phyloP scores from a whole-genome alignment of 2,888 invertebrate species.

The Theristus sp. region DNA sequence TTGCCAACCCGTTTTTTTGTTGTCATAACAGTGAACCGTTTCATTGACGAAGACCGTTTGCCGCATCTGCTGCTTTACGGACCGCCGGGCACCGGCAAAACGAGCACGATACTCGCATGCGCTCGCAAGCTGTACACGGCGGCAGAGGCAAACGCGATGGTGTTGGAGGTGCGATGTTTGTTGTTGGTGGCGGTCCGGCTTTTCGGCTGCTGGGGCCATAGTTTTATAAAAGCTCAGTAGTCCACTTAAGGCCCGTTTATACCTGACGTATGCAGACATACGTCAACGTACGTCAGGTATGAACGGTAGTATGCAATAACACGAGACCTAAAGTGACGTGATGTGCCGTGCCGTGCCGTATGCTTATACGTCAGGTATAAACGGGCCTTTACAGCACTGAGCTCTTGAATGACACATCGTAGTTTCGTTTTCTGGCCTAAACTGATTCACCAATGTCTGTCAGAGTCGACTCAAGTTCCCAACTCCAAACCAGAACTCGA shows the following conservation, averaged over 20 bases:
- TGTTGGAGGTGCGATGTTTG: constrained; percentile 37
- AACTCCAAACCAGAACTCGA: too few species aligned
- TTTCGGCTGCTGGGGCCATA: too few species aligned
- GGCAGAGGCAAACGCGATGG: constrained; percentile 80
- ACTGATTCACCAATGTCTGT: too few species aligned
- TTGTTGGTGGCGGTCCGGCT: neutral
- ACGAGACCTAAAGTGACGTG: too few species aligned
- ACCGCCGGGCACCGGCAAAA: constrained; percentile 94
- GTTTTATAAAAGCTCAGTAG: too few species aligned
- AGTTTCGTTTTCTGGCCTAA: too few species aligned
- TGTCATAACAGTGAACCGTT: constrained; percentile 28
- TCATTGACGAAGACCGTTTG: constrained; percentile 71
- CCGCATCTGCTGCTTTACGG: constrained; percentile 94
- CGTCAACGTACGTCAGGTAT: too few species aligned
- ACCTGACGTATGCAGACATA: too few species aligned
- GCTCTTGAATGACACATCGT: constrained; percentile 39
- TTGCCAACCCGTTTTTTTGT: neutral
- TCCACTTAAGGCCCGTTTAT: too few species aligned
- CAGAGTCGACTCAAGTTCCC: too few species aligned
- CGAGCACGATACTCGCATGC: constrained; percentile 87
- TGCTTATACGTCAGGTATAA: neutral
- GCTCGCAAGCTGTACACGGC: constrained; percentile 74
- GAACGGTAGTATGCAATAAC: too few species aligned
- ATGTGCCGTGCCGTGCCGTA: too few species aligned
- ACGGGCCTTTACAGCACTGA: constrained; percentile 76